Base-by-base conservation (phyloP, 2,888 invertebrate species). In the Hydriomena furcata region DNA sequence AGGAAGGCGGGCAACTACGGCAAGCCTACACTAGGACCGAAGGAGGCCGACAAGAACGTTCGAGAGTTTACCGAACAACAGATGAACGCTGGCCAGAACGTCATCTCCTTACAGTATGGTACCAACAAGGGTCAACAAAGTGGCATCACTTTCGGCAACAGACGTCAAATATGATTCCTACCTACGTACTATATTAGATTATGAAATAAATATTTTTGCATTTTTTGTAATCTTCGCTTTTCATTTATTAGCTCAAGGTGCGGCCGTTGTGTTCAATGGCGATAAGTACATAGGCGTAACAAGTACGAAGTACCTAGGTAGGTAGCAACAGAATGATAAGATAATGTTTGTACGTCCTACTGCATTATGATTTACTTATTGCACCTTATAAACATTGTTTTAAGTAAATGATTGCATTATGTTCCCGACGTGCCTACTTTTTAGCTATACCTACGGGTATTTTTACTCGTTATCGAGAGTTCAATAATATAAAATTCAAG, bases 61-160 rank as follows among this genome's bases (percentile, higher is more conserved):
- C 94, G 99, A 47, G 94, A 96, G 52, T 99, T 99, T 89, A 93
- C 94, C 24, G 97, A 98, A 12, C 98, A 99, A 76, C 98, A 98
- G 83, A 86, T 99, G 66, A 94, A 95, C 63, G 98, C 98, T 1
- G 97, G 98, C 0, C 96, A 98, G 77, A 94, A 95, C 61, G 96
- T 99, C 45, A 98, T 98, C 77, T 96, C 96, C 34, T 92, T 98
- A 54, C 99, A 99, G 83, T 98, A 98, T 85, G 99, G 99, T 49
- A 96, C 97, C 73, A 99, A 99, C 92, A 98, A 99, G 86, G 98
- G 98, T 36, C 98, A 93, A 75, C 98, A 98, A 86, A 95, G 96
- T 51, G 99, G 99, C 53, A 96, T 98, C 81, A 98, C 96, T 71
- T 97, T 99, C 80, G 99, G 99, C 66, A 98, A 96, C 88, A 97